These are phyloP conservation scores for Sarcophaga rosellei DNA, from an alignment of 2,888 invertebrate genomes.

Conservation along the genomic window DNA sequence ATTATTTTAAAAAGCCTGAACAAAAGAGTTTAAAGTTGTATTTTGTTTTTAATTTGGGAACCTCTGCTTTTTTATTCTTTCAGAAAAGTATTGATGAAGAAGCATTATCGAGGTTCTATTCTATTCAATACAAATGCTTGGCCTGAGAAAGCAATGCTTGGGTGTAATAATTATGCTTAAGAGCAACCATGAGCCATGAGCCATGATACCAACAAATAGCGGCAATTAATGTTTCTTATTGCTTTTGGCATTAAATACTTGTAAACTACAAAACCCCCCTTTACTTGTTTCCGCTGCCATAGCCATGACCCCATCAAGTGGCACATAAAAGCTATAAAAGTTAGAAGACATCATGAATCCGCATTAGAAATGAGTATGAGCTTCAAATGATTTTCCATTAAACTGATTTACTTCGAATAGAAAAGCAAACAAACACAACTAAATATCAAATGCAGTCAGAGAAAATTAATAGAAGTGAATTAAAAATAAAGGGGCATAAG, in stretches of 20 bases:
- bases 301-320: no score
- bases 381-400: not conserved
- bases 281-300: no score
- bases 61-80: not conserved
- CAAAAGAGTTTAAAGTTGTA: no score
- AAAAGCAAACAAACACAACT: not conserved
- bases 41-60: not conserved
- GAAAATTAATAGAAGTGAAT: not conserved
- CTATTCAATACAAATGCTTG: not conserved
- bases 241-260: conserved; percentile 22
- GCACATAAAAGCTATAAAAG: no score
- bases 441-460: not conserved
- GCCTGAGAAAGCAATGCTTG: not conserved
- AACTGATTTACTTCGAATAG: not conserved
- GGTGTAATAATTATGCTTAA: not conserved
- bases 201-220: conserved; percentile 1
- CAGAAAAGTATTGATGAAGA: not conserved
- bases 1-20: not conserved
- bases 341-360: not conserved
- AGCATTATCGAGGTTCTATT: conserved; percentile 1
- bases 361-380: not conserved
- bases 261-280: conserved; percentile 13
- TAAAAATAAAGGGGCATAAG: not conserved
- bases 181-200: not conserved
- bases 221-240: conserved; percentile 38